phyloP scores from a whole-genome alignment of 1,140 invertebrate genomes.

The Leguminivora glycinivorella region DNA sequence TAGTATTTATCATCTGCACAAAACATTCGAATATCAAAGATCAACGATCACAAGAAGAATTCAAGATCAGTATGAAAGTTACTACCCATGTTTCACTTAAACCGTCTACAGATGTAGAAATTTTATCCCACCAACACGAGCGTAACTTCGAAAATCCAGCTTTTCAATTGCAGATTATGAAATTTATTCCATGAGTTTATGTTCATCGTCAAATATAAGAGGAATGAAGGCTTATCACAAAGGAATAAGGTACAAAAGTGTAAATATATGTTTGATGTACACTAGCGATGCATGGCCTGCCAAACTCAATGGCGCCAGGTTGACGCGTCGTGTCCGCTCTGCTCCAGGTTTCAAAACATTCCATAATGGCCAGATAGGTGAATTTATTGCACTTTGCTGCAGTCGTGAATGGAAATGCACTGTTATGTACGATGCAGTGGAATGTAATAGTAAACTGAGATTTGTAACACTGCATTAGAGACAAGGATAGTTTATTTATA shows the following conservation, averaged over 20 bases:
- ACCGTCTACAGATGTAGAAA: background rate
- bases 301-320: background rate
- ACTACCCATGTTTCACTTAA: background rate
- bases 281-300: slow-evolving; percentile 14
- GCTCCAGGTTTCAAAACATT: slow-evolving; percentile 28
- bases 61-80: background rate
- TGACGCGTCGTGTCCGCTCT: background rate
- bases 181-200: background rate
- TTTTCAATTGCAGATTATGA: slow-evolving; percentile 1
- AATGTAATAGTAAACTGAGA: background rate
- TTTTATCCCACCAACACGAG: background rate
- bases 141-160: background rate
- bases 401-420: slow-evolving; percentile 12
- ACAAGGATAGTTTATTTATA: background rate
- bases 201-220: background rate
- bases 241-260: background rate
- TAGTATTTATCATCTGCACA: no score
- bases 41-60: background rate
- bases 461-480: background rate
- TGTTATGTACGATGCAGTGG: background rate
- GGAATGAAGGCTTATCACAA: background rate
- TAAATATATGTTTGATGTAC: background rate
- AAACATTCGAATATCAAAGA: no score
- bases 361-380: slow-evolving; percentile 4
- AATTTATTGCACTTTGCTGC: slow-evolving; percentile 5